Percentiles rank a stretch among this genome's conserved stretches.
Evolutionary conservation across 2,888 invertebrate genomes (phyloP).

Genomic region (Trichogramma evanescens): DNA sequence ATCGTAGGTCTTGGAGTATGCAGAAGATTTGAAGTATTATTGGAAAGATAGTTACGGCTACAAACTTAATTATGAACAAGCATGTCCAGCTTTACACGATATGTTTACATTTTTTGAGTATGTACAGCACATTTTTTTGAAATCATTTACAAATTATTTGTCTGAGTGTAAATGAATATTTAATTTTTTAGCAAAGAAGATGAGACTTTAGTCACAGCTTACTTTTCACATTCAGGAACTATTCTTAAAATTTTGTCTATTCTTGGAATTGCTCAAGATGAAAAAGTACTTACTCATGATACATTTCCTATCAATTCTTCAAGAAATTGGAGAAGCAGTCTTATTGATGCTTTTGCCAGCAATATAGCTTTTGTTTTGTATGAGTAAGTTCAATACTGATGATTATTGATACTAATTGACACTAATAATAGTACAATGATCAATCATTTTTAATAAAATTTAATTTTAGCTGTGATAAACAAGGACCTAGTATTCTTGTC

Average conservation of each 20-base stretch:
- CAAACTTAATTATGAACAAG: conserved; percentile 65
- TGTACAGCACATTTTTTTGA: conserved; percentile 29
- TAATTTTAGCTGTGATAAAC: conserved; percentile 51
- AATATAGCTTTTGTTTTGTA: conserved; percentile 72
- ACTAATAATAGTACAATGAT: background rate
- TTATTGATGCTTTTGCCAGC: conserved; percentile 72
- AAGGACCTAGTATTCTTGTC: conserved; percentile 51
- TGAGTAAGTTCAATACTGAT: conserved; percentile 51
- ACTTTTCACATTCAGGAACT: conserved; percentile 80
- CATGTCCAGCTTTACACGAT: conserved; percentile 67
- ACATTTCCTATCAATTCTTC: conserved; percentile 45
- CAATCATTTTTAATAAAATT: conserved; percentile 3
- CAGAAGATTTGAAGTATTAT: conserved; percentile 70
- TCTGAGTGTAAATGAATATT: background rate
- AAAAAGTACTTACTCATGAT: conserved; percentile 54
- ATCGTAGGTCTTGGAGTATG: conserved; percentile 64
- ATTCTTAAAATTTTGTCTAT: conserved; percentile 68
- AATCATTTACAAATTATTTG: background rate
- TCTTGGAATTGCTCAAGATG: conserved; percentile 66
- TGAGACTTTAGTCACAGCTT: conserved; percentile 54
- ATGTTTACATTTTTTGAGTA: conserved; percentile 66
- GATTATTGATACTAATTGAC: background rate
- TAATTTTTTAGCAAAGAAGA: conserved; percentile 27
- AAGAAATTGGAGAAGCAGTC: conserved; percentile 50
- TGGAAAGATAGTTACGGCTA: conserved; percentile 78